Evolutionary conservation across 1,140 invertebrate species (phyloP), one percentile per base, ranked within the genome.

Genomic region (Aethina tumida): DNA sequence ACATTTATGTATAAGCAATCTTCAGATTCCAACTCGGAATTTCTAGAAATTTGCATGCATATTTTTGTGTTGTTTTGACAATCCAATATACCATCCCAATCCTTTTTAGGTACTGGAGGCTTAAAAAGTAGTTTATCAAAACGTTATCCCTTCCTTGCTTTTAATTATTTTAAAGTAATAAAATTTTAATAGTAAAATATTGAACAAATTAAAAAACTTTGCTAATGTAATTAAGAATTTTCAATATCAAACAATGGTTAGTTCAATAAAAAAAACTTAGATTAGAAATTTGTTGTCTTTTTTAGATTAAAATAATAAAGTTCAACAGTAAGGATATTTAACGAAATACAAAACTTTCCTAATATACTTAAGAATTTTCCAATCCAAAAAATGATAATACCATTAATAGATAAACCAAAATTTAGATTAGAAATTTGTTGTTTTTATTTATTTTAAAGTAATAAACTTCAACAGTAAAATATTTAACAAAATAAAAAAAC

Each of bases 1-100:
- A 45, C 36, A 18, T 45, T 45, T 2, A 45, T 18, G 18, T 39
- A 46, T 16, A 46, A 22, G 29, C 44, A 46, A 37, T 46, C 44
- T 38, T 46, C 44, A 21, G 29, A 33, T 29, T 42, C 39, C 25
- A 37, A 19, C 24, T 35, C 29, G 8, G 7, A 20, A 28, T 37
- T 31, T 13, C 18, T 26, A 28, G 17, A 12, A 16, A 28, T 9
- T 19, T 41, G 39, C 17, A 36, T 40, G 19, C 44, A 46, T 8
- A 41, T 28, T 16, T 33, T 12, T 17, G 15, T 41, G 15, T 46
- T 39, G 17, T 33, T 13, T 4, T 34, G 37, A 5, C 39, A 25
- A 20, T 46, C 21, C 15, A 32, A 4, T 10, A 42, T 30, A 7
- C 26, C 32, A 5, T 13, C 38, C 43, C 43, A 45, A 6, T 16